These are phyloP conservation scores for Catocala sponsa DNA, from an alignment of 2,888 invertebrate genomes.

Conservation along the genomic window DNA sequence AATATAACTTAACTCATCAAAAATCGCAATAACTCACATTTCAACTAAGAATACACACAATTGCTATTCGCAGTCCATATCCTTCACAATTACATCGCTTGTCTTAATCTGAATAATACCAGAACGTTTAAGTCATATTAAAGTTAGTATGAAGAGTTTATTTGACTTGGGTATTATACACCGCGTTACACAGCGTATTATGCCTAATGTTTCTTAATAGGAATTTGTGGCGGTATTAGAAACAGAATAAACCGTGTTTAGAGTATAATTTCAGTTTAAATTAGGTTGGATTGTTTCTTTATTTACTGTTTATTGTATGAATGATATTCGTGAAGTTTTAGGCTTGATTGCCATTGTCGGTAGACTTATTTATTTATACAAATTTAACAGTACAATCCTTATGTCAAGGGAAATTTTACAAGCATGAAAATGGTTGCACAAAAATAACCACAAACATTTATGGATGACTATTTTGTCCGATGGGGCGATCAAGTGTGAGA, in stretches of 20 bases:
- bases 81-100: slow-evolving; percentile 14
- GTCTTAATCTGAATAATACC: slow-evolving; percentile 15
- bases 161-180: slow-evolving; percentile 27
- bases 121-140: slow-evolving; percentile 24
- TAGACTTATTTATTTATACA: too few relatives aligned
- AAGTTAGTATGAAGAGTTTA: slow-evolving; percentile 26
- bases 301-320: not conserved
- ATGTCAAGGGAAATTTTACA: too few relatives aligned
- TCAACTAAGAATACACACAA: not conserved
- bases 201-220: slow-evolving; percentile 22
- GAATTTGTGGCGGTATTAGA: slow-evolving; percentile 6
- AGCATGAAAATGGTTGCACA: too few relatives aligned
- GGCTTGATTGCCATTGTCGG: too few relatives aligned
- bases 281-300: not conserved
- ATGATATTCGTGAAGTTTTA: not conserved
- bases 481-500: too few relatives aligned
- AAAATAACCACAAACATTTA: too few relatives aligned
- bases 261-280: not conserved
- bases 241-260: slow-evolving; percentile 3
- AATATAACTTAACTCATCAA: too few relatives aligned
- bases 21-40: slow-evolving; percentile 4
- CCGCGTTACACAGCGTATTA: slow-evolving; percentile 19
- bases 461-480: too few relatives aligned
- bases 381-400: too few relatives aligned
- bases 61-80: not conserved